Evolutionary conservation across 2,888 invertebrate species (phyloP), one percentile per base, ranked within the genome.

Genomic region (Calliopum simillimum): DNA sequence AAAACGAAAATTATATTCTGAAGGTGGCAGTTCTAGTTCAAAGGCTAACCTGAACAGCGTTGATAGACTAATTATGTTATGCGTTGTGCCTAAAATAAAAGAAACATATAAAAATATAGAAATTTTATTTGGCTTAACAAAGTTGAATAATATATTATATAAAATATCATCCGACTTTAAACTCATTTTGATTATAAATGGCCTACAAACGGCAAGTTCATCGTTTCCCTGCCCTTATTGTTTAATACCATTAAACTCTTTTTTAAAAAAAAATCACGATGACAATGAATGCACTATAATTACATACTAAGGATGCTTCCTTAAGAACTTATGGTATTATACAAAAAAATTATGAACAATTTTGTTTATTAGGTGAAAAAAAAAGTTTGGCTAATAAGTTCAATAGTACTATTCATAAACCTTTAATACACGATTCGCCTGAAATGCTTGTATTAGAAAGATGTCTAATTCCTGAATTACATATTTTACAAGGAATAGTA

Each of bases 171-270:
- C 51, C 5, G 51, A 51, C 16, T 51, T 51, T 51, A 51, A 51
- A 51, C 51, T 51, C 16, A 51, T 51, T 5, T n/a, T 51, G 5
- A 51, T 51, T 51, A 16, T 51, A n/a, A 51, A 51, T 51, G 51
- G 51, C n/a, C 51, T n/a, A 16, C 51, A 51, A 51, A 51, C 51
- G 16, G 51, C 51, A 51, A n/a, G n/a, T 5, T 8, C 51, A 51
- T 12, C 51, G n/a, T n/a, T 12, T 51, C 51, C 51, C 16, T 51
- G 51, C 8, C 51, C n/a, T 16, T 51, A 51, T n/a, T 51, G 51
- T 16, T 12, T 51, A 8, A 16, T 51, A 12, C n/a, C n/a, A n/a
- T 6, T 51, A 51, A 51, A 5, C 5, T n/a, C 12, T n/a, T 6
- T 51, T 6, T n/a, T 13, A 12, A 6, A 6, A 5, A 16, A 51